Percentiles rank a stretch among this genome's conserved stretches.
These are phyloP conservation scores for Chondrosia reniformis DNA, from an alignment of 37 sponge, comb jelly and placozoan genomes.

Conservation along the genomic window DNA sequence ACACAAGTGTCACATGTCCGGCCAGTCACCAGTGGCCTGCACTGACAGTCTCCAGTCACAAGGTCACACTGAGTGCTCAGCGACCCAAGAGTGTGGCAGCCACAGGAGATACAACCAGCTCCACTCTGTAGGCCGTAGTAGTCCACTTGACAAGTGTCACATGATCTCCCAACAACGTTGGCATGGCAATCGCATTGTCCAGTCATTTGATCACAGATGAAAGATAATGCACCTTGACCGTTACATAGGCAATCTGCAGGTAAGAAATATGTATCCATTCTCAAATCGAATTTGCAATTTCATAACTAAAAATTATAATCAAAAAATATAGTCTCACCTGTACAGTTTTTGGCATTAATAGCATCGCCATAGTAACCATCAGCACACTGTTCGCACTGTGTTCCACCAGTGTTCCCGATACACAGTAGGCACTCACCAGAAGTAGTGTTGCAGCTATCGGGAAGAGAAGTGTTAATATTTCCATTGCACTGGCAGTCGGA, in stretches of 20 bases:
- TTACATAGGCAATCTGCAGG: conserved; percentile 9
- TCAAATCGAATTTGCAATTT: no score
- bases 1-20: background rate
- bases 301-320: background rate
- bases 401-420: conserved; percentile 64
- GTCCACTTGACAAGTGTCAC: background rate
- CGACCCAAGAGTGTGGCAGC: conserved; percentile 52
- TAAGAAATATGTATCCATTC: background rate
- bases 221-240: background rate
- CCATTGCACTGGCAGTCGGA: conserved; percentile 76
- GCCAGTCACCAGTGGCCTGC: conserved; percentile 62
- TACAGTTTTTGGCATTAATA: conserved; percentile 12
- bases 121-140: background rate
- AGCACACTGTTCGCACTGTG: conserved; percentile 39
- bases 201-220: background rate
- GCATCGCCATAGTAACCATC: conserved; percentile 64
- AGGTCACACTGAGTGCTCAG: conserved; percentile 28
- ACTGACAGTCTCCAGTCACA: conserved; percentile 48
- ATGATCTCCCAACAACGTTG: background rate
- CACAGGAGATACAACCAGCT: background rate
- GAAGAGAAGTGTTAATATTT: conserved; percentile 48
- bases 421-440: conserved; percentile 78
- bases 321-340: background rate
- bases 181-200: conserved; percentile 23
- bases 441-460: conserved; percentile 61